A percentile compares a stretch with the other conserved stretches of the same genome.
These are phyloP conservation scores for Melanerpes formicivorus DNA, from an alignment of 2,113 vertebrate species.

Conservation along the genomic window DNA sequence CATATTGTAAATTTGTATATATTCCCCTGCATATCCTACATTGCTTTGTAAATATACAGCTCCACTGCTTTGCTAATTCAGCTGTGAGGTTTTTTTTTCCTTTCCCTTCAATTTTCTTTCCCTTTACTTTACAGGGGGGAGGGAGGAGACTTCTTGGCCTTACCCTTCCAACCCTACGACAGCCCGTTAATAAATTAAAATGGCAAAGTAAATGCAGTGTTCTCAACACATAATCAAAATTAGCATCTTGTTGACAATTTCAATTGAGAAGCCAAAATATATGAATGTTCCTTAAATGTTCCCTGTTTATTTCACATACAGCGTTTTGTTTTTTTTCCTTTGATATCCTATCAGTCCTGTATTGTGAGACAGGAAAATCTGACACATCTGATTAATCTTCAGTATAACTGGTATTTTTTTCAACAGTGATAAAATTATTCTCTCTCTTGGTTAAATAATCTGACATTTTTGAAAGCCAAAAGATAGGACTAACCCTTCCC, in stretches of 20 bases:
- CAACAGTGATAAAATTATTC: not conserved
- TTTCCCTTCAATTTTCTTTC: too few species aligned
- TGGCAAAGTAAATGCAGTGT: not conserved
- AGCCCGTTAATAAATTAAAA: not conserved
- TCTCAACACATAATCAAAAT: not conserved
- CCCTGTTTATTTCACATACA: not conserved
- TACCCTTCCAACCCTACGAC: too few species aligned
- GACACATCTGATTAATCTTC: not conserved
- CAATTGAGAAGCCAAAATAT: not conserved
- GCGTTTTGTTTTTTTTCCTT: not conserved
- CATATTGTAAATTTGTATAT: too few species aligned
- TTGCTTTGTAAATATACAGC: too few species aligned
- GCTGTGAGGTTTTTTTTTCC: too few species aligned
- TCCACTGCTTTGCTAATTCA: too few species aligned
- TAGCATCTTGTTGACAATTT: not conserved
- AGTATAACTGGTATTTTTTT: not conserved
- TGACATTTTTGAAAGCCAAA: not conserved
- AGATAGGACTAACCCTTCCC: not conserved
- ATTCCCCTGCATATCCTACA: too few species aligned
- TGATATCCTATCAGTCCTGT: not conserved
- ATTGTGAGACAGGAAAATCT: not conserved
- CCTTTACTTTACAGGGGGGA: too few species aligned
- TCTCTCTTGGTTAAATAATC: not conserved
- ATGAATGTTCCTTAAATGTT: not conserved
- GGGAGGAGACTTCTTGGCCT: too few species aligned